Percentiles rank a stretch among this genome's conserved stretches.
Evolutionary conservation across 2,113 vertebrate genomes (phyloP).

Genomic region (Boleophthalmus pectinirostris): DNA sequence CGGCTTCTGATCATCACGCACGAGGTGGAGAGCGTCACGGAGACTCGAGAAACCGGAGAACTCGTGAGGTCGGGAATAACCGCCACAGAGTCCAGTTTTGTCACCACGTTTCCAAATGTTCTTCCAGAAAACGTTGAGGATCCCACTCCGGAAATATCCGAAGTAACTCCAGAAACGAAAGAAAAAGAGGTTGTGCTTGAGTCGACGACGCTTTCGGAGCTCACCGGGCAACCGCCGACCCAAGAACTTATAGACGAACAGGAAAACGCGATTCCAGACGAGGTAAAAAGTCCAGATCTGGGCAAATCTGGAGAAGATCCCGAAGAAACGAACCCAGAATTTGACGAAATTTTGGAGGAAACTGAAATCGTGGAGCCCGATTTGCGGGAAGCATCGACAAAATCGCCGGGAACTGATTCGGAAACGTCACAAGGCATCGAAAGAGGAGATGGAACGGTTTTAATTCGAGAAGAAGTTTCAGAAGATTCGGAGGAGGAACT

Average conservation of each 20-base stretch:
- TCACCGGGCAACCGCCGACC: slow-evolving; percentile 57
- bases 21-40: slow-evolving; percentile 64
- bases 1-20: slow-evolving; percentile 63
- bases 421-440: neutral
- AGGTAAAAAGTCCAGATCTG: slow-evolving; percentile 4
- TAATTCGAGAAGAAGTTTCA: neutral
- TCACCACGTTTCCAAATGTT: slow-evolving; percentile 36
- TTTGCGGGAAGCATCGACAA: neutral
- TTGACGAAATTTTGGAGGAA: neutral
- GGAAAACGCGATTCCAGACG: slow-evolving; percentile 49
- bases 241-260: slow-evolving; percentile 21
- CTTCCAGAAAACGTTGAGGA: slow-evolving; percentile 46
- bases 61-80: slow-evolving; percentile 49
- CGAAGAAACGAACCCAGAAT: neutral
- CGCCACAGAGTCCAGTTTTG: slow-evolving; percentile 30
- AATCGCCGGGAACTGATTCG: neutral
- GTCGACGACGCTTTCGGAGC: slow-evolving; percentile 37
- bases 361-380: neutral
- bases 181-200: slow-evolving; percentile 9
- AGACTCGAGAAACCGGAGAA: slow-evolving; percentile 50
- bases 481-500: neutral
- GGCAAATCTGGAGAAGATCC: neutral
- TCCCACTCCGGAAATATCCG: slow-evolving; percentile 27
- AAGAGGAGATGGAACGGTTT: neutral
- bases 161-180: slow-evolving; percentile 28